These are phyloP conservation scores for Planiliza haematocheilus DNA, from an alignment of 2,113 vertebrate genomes.

Conservation along the genomic window DNA sequence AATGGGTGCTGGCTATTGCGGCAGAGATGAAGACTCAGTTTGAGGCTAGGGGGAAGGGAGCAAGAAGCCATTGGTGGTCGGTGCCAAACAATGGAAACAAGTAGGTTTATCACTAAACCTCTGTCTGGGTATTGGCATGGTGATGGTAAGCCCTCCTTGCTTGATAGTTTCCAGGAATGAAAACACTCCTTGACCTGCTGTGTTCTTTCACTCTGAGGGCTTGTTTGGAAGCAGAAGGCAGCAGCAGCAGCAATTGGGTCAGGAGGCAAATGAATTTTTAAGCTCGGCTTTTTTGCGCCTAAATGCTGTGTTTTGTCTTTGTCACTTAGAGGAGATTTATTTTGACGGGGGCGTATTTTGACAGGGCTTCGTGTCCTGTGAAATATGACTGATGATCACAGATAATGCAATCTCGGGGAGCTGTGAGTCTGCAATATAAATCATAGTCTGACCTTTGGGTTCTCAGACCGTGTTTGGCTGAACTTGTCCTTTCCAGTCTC, in stretches of 20 bases:
- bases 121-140: slow-evolving; percentile 70
- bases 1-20: slow-evolving; percentile 72
- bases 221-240: slow-evolving; percentile 59
- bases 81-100: slow-evolving; percentile 66
- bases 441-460: slow-evolving; percentile 71
- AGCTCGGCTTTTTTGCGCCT: slow-evolving; percentile 29
- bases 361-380: slow-evolving; percentile 25
- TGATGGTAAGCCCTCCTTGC: slow-evolving; percentile 68
- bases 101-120: slow-evolving; percentile 72
- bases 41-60: slow-evolving; percentile 50
- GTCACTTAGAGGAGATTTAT: slow-evolving; percentile 27
- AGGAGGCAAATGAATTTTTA: slow-evolving; percentile 37
- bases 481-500: slow-evolving; percentile 29
- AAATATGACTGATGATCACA: slow-evolving; percentile 39
- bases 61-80: slow-evolving; percentile 71
- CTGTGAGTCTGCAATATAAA: slow-evolving; percentile 49
- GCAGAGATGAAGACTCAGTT: slow-evolving; percentile 54
- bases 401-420: slow-evolving; percentile 47
- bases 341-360: slow-evolving; percentile 43
- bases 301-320: slow-evolving; percentile 49
- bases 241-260: slow-evolving; percentile 47
- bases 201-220: slow-evolving; percentile 7
- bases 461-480: slow-evolving; percentile 16
- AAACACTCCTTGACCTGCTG: slow-evolving; percentile 41
- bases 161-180: slow-evolving; percentile 58